Evolutionary conservation across 37 sponge, comb jelly and placozoan species (phyloP).

Genomic region (Chondrosia reniformis): DNA sequence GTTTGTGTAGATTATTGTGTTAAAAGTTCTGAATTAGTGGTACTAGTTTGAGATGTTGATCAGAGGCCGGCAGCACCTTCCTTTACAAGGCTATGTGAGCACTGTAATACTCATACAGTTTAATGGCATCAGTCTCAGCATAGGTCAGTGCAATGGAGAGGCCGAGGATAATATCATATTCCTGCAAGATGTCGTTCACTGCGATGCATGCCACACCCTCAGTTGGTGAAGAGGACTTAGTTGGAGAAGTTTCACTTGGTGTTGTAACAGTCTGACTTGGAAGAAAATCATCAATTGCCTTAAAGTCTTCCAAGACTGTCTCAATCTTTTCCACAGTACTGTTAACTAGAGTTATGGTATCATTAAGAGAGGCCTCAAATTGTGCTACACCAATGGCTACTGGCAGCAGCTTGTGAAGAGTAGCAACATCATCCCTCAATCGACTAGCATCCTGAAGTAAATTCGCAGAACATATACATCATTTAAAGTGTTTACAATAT

Average conservation of each 20-base stretch:
- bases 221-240: neutral
- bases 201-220: neutral
- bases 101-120: conserved; percentile 12
- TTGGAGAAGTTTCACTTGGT: neutral
- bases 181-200: neutral
- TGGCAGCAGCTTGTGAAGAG: conserved; percentile 6
- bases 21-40: no score
- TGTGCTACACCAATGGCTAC: neutral
- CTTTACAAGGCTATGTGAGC: conserved; percentile 2
- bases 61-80: no score
- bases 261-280: neutral
- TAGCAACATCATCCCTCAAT: conserved; percentile 3
- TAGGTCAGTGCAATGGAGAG: conserved; percentile 14
- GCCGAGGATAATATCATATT: neutral
- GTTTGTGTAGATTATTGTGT: no score
- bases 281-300: neutral
- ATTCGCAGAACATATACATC: no score
- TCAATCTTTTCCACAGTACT: neutral
- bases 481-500: neutral
- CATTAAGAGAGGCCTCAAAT: neutral
- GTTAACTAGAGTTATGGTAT: neutral
- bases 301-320: neutral
- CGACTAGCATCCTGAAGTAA: conserved; percentile 3
- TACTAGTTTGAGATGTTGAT: no score
- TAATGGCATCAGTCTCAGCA: neutral